These are phyloP conservation scores for Neomonachus schauinslandi DNA, from an alignment of 2,113 vertebrate species.

Conservation along the genomic window DNA sequence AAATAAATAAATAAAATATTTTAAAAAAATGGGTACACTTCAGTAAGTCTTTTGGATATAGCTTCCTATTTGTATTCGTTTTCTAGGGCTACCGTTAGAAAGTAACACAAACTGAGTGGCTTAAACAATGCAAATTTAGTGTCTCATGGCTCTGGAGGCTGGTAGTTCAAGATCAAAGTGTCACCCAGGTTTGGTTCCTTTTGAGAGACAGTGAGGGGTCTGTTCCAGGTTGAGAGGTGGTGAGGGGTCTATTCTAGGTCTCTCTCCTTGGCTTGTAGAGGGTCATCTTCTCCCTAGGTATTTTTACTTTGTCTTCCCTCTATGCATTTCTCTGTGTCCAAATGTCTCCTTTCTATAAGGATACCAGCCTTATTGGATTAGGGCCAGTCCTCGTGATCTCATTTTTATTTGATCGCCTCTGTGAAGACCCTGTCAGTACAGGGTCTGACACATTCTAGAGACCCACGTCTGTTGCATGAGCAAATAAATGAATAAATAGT, in stretches of 20 bases:
- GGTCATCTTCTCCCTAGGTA: neutral
- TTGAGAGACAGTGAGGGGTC: neutral
- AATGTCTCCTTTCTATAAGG: neutral
- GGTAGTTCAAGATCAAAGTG: neutral
- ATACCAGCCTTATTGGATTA: neutral
- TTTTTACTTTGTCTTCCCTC: neutral
- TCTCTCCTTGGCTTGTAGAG: neutral
- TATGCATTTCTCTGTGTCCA: neutral
- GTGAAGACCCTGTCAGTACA: neutral
- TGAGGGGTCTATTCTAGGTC: no score
- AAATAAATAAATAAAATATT: no score
- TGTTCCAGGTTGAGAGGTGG: no score
- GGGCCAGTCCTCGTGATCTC: neutral
- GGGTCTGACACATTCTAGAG: neutral
- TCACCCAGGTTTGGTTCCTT: neutral
- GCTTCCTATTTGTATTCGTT: neutral
- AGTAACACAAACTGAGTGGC: neutral
- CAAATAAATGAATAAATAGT: neutral
- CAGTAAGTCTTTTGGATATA: neutral
- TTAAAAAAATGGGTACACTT: neutral
- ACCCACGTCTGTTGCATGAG: neutral
- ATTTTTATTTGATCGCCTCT: neutral
- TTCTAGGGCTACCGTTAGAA: neutral
- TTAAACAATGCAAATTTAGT: neutral
- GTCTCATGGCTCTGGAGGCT: neutral